These are phyloP conservation scores for Acrocephalus kingi DNA, from an alignment of 2,113 vertebrate genomes.

Conservation along the genomic window DNA sequence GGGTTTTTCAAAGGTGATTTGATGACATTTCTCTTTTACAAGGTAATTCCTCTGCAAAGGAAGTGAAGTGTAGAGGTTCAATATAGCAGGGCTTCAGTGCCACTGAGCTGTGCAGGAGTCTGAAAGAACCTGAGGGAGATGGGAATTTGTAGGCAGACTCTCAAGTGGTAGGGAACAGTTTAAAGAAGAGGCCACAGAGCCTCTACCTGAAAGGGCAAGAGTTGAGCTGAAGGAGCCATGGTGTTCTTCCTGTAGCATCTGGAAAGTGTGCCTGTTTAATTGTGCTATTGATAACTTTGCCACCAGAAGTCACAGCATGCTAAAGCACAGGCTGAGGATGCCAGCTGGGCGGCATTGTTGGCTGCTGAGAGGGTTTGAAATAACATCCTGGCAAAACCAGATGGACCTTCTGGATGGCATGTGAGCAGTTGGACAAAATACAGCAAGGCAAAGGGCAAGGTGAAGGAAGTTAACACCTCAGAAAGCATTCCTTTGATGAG, in stretches of 20 bases:
- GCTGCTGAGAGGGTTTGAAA: not conserved
- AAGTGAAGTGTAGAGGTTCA: not conserved
- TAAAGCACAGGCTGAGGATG: not conserved
- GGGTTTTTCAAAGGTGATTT: not conserved
- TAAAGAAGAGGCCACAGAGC: not conserved
- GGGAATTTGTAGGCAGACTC: not conserved
- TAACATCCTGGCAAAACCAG: not conserved
- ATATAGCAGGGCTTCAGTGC: not conserved
- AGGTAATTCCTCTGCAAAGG: not conserved
- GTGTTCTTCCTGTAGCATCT: not conserved
- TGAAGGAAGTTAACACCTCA: not conserved
- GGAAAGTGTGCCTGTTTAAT: not conserved
- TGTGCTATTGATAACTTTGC: not conserved
- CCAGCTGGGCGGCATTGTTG: not conserved
- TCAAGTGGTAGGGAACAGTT: not conserved
- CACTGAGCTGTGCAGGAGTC: not conserved
- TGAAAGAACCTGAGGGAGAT: not conserved
- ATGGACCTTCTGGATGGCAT: fast-evolving
- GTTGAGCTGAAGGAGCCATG: not conserved
- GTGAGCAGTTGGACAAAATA: not conserved
- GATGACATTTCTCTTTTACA: not conserved
- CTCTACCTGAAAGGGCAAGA: not conserved
- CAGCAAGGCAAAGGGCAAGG: not conserved
- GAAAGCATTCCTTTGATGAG: not conserved
- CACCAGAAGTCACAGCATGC: not conserved